phyloP scores from a whole-genome alignment of 1,140 invertebrate genomes.

The Diabrotica virgifera region DNA sequence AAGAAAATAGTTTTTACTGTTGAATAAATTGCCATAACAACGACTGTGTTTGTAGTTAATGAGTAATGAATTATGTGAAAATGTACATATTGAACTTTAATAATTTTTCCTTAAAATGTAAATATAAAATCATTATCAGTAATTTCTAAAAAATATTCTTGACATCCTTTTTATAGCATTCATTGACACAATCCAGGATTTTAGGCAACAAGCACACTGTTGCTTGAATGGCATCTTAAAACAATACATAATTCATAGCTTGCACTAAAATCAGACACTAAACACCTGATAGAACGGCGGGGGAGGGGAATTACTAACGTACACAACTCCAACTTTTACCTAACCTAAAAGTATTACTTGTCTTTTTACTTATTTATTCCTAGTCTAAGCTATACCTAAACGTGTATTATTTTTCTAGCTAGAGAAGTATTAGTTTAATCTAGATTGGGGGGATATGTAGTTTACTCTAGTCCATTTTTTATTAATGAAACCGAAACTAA shows the following conservation, averaged over 20 bases:
- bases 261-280: slow-evolving; percentile 21
- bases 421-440: slow-evolving; percentile 14
- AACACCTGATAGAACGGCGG: slow-evolving; percentile 25
- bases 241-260: slow-evolving; percentile 10
- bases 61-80: no score
- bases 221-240: slow-evolving; percentile 9
- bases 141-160: no score
- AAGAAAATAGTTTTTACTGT: no score
- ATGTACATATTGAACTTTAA: no score
- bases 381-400: slow-evolving; percentile 17
- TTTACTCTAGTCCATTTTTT: slow-evolving; percentile 13
- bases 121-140: no score
- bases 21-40: no score
- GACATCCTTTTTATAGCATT: slow-evolving; percentile 5
- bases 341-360: slow-evolving; percentile 18
- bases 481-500: neutral
- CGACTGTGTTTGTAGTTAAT: no score
- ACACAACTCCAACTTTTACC: slow-evolving; percentile 25
- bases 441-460: slow-evolving; percentile 9
- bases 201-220: no score
- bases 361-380: slow-evolving; percentile 4
- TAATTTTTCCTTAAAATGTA: no score
- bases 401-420: slow-evolving; percentile 14
- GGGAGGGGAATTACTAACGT: slow-evolving; percentile 25
- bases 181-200: neutral